Base-by-base conservation (phyloP, 1,140 invertebrate genomes). In the Paramacrobiotus metropolitanus region DNA sequence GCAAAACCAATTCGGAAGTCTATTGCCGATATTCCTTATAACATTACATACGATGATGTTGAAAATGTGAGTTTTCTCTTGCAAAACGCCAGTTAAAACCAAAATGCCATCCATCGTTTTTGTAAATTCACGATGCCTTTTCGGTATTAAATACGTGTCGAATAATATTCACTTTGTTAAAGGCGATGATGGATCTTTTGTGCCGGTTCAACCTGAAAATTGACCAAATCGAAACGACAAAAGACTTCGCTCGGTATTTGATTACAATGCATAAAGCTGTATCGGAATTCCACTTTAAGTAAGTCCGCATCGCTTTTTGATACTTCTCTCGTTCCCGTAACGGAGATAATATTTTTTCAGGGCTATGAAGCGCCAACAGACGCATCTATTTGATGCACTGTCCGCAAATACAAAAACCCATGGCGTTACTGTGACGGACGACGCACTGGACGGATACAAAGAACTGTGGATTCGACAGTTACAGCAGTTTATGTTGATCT, bases 401-500 rank as follows among this genome's bases (percentile, higher is more conserved):
- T 18, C 48, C 9, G 48, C 48, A 9, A 55, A 55, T 24, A 55
- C 48, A 24, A 55, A 55, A 24, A 55, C 48, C 9, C 9, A 15
- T 4, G 48, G 48, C 48, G 48, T 55, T 15, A 18, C 24, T 24
- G 48, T 55, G 24, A 4, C 48, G 48, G 48, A 55, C 9, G 48
- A 55, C 15, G 48, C 4, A 4, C 9, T 18, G 4, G 24, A 15
- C 15, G 48, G 48, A 9, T 55, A 55, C 24, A 15, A 24, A 24
- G 48, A 55, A 55, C 48, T 55, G 48, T 55, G 48, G 48, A 24
- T 55, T 24, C 48, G 48, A 4, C 48, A 55, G 48, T 24, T 55
- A 24, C 9, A 55, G 48, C 48, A 55, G 48, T 55, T 55, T 28
- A 55, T 9, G 9, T 55, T 55, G 48, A 24, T 55, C 9, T 55